These are phyloP conservation scores for Blastomussa wellsi DNA, from an alignment of 92 coral and sea anemone genomes.

Conservation along the genomic window DNA sequence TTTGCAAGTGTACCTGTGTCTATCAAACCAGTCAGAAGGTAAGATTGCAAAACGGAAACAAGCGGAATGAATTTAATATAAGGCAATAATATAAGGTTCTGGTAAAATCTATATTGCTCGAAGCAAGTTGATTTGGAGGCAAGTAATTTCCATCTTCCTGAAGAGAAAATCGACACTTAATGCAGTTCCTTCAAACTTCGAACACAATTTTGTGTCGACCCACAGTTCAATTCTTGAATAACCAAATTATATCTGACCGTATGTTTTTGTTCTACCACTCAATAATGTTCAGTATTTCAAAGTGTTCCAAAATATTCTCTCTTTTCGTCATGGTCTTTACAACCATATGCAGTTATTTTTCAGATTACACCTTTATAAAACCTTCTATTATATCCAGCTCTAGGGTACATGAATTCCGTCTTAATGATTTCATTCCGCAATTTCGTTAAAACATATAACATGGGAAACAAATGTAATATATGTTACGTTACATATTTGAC, in stretches of 20 bases:
- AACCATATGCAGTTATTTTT: neutral
- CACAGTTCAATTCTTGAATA: neutral
- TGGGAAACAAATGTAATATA: neutral
- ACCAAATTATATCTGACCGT: neutral
- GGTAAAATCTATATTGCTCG: neutral
- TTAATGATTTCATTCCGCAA: neutral
- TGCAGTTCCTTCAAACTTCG: no score
- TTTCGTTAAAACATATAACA: neutral
- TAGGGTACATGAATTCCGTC: neutral
- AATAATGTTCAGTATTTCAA: neutral
- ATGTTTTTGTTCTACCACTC: neutral
- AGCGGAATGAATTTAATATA: neutral
- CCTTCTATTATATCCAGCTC: neutral
- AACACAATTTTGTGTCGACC: neutral
- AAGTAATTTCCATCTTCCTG: neutral
- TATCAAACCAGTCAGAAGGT: neutral
- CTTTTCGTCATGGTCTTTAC: neutral
- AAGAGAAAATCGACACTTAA: neutral
- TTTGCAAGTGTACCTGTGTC: neutral
- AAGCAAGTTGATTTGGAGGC: neutral
- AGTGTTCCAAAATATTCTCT: neutral
- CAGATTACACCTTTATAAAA: neutral
- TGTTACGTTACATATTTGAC: neutral
- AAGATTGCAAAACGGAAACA: neutral
- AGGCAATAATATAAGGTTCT: no score